Conservation (phyloP, 2,888 invertebrate species). For the Dilophus febrilis region DNA sequence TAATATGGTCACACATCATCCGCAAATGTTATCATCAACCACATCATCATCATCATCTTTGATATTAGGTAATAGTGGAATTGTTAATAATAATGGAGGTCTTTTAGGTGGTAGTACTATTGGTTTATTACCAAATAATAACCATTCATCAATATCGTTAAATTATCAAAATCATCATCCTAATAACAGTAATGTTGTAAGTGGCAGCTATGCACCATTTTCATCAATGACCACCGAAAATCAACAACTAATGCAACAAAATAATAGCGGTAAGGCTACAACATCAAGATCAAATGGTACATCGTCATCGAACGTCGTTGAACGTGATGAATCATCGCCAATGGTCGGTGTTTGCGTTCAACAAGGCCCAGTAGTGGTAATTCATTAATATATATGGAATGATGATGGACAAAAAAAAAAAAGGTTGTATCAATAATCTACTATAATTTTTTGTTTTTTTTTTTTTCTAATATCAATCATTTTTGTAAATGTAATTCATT, state of each 20-base stretch:
- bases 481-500: too few relatives aligned
- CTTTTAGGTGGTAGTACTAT: background rate
- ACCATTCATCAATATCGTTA: too few relatives aligned
- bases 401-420: too few relatives aligned
- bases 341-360: constrained; percentile 82
- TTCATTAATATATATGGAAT: constrained; percentile 46
- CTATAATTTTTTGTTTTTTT: too few relatives aligned
- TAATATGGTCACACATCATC: too few relatives aligned
- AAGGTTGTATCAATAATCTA: too few relatives aligned
- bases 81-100: background rate
- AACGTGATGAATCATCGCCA: constrained; percentile 55
- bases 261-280: constrained; percentile 1
- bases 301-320: constrained; percentile 24
- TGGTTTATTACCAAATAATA: background rate
- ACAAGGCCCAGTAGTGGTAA: constrained; percentile 85
- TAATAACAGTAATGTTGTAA: background rate
- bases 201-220: constrained; percentile 3
- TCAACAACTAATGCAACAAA: background rate
- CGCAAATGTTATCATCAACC: too few relatives aligned
- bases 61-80: constrained; percentile 8
- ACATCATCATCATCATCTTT: too few relatives aligned
- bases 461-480: too few relatives aligned
- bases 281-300: constrained; percentile 16
- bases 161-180: background rate
- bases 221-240: constrained; percentile 1